A percentile compares a stretch with the other conserved stretches of the same genome.
Evolutionary conservation across 2,888 invertebrate genomes (phyloP).

Genomic region (Patella pellucida): DNA sequence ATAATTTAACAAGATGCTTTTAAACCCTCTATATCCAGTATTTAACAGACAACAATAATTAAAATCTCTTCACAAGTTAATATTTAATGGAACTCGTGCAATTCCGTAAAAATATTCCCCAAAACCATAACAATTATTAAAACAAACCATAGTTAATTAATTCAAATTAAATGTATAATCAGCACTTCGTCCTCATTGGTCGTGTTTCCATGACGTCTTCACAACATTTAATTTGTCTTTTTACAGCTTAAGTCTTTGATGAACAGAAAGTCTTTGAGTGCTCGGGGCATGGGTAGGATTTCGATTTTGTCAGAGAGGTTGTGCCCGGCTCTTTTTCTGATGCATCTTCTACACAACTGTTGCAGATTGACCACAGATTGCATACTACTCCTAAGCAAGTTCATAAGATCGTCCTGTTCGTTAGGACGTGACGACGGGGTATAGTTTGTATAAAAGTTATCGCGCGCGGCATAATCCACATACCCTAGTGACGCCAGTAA

Average conservation of each 20-base stretch:
- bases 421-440: constrained; percentile 54
- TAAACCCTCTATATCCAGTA: too few species aligned
- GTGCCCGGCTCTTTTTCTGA: constrained; percentile 65
- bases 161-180: too few species aligned
- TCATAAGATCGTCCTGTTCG: constrained; percentile 58
- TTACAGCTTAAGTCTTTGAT: constrained; percentile 60
- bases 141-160: too few species aligned
- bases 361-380: constrained; percentile 66
- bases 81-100: too few species aligned
- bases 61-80: too few species aligned
- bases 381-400: constrained; percentile 61
- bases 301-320: constrained; percentile 62
- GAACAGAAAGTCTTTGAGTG: constrained; percentile 66
- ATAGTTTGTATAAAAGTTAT: constrained; percentile 58
- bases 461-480: constrained; percentile 59
- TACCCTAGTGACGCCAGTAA: constrained; percentile 65
- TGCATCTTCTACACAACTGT: constrained; percentile 65
- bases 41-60: too few species aligned
- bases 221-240: constrained; percentile 16
- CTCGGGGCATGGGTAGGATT: constrained; percentile 61
- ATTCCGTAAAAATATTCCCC: too few species aligned
- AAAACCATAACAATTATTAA: too few species aligned
- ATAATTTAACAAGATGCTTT: too few species aligned
- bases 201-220: neutral
- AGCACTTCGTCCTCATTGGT: too few species aligned